Evolutionary conservation across 2,797 vertebrate species (phyloP).

Genomic region (Phylloscopus collybita): DNA sequence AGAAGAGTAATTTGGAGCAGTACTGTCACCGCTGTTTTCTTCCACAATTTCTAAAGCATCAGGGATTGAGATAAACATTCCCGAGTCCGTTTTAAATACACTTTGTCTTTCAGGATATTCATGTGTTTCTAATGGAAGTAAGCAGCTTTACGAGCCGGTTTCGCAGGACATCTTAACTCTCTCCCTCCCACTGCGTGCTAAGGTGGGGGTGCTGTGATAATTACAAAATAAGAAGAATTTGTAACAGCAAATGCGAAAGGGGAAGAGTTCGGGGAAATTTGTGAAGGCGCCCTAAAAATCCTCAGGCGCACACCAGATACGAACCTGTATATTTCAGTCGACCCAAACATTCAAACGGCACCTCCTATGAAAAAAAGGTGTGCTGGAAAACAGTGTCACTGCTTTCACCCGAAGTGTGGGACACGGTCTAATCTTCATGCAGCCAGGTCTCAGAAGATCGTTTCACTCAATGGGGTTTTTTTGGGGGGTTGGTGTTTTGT

Average conservation of each 20-base stretch:
- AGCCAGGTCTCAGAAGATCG: not conserved
- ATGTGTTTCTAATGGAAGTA: conserved; percentile 83
- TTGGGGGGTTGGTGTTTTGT: not conserved
- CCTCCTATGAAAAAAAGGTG: not conserved
- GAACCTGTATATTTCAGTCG: not conserved
- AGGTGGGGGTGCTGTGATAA: conserved; percentile 41
- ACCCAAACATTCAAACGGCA: not conserved
- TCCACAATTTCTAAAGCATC: conserved; percentile 59
- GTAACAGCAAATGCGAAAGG: not conserved
- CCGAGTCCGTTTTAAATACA: conserved; percentile 72
- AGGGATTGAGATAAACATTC: conserved; percentile 72
- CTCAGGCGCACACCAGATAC: not conserved
- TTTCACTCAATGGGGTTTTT: fast-evolving
- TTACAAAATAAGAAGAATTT: conserved; percentile 55
- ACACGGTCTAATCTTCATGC: not conserved
- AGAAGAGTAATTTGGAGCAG: conserved; percentile 52
- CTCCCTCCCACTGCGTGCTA: conserved; percentile 67
- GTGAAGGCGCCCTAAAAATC: not conserved
- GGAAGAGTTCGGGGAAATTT: not conserved
- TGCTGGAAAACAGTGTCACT: not conserved
- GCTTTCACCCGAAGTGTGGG: not conserved
- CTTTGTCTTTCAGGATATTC: conserved; percentile 79
- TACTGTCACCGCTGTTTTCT: conserved; percentile 48
- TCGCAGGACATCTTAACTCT: conserved; percentile 80
- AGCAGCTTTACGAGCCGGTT: conserved; percentile 78